phyloP scores from a whole-genome alignment of 2,113 vertebrate genomes.

The Paratilapia polleni region DNA sequence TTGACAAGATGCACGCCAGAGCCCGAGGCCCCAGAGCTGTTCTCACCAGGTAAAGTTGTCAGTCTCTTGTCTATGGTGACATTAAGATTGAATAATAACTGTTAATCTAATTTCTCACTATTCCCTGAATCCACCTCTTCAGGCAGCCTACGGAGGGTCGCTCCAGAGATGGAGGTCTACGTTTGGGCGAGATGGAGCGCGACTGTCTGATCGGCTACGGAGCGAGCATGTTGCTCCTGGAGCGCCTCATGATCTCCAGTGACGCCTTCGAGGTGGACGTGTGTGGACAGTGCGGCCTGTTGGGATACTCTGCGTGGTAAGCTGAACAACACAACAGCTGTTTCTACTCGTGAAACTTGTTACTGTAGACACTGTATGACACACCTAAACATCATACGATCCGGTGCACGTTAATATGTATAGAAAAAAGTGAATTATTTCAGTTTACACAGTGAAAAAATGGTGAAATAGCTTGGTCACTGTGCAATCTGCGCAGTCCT shows the following conservation, averaged over 20 bases:
- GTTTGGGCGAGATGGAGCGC: conserved; percentile 98
- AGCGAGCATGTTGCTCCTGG: conserved; percentile 95
- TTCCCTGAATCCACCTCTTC: conserved; percentile 16
- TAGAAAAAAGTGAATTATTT: neutral
- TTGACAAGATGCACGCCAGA: conserved; percentile 98
- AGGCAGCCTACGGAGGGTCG: conserved; percentile 98
- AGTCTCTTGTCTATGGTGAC: neutral
- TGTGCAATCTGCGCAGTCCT: neutral
- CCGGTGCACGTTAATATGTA: neutral
- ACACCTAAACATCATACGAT: neutral
- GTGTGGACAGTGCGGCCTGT: conserved; percentile 94
- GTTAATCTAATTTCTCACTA: accelerated
- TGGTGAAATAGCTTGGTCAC: neutral
- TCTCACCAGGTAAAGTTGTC: conserved; percentile 89
- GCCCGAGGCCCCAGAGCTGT: conserved; percentile 95
- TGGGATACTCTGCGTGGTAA: conserved; percentile 98
- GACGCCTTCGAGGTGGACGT: conserved; percentile 99
- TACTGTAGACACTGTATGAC: neutral
- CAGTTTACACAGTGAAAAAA: neutral
- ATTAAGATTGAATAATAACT: neutral
- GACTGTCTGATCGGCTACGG: conserved; percentile 99
- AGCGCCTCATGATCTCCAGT: conserved; percentile 99
- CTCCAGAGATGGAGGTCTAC: conserved; percentile 94
- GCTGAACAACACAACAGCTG: conserved; percentile 26
- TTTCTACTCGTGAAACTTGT: neutral